Percentiles rank a stretch among this genome's conserved stretches.
Conservation (phyloP, 1,140 invertebrate species). For the Hycleus cichorii region DNA sequence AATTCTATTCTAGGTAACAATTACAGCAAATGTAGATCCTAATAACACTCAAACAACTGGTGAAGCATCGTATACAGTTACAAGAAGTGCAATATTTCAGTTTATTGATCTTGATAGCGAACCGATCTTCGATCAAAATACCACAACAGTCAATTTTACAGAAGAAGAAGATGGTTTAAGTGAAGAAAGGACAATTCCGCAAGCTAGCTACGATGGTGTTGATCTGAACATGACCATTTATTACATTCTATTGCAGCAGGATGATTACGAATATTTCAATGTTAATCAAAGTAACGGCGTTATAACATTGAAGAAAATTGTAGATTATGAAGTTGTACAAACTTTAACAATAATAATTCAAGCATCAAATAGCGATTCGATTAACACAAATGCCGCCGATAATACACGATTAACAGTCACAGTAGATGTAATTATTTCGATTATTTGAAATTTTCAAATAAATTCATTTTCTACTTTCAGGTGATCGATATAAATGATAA, state of each 20-base stretch:
- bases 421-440: slow-evolving; percentile 8
- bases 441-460: background rate
- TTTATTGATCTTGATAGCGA: slow-evolving; percentile 1
- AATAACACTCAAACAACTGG: background rate
- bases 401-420: slow-evolving; percentile 3
- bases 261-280: slow-evolving; percentile 7
- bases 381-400: background rate
- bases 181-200: too few species aligned
- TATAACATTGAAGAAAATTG: slow-evolving; percentile 25
- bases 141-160: background rate
- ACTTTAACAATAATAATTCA: slow-evolving; percentile 39
- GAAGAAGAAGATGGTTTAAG: background rate
- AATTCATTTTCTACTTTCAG: slow-evolving; percentile 33
- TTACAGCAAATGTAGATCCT: background rate
- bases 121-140: slow-evolving; percentile 1
- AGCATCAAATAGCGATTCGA: slow-evolving; percentile 36
- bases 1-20: slow-evolving; percentile 1
- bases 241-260: slow-evolving; percentile 12
- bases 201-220: background rate
- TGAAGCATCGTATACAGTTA: background rate
- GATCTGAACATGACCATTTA: background rate
- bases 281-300: slow-evolving; percentile 4
- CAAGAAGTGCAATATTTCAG: background rate
- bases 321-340: slow-evolving; percentile 36
- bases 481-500: slow-evolving; percentile 51